Evolutionary conservation across 2,113 vertebrate species (phyloP), one percentile per base, ranked within the genome.

Genomic region (Thryonomys swinderianus): DNA sequence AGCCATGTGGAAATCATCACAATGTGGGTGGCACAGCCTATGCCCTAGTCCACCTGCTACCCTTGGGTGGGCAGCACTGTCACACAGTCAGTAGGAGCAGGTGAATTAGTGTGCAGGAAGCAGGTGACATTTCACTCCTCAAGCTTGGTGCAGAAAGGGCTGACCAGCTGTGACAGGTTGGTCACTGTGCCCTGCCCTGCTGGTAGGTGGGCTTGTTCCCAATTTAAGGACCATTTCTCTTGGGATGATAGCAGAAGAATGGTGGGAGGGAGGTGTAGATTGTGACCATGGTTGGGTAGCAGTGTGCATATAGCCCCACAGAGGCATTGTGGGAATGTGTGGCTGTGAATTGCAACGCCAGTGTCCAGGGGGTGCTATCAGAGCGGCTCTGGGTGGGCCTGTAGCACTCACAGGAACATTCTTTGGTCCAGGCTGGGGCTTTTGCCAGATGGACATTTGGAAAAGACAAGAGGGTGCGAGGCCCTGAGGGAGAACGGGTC

Each of bases 391-490:
- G 40, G 34, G 37, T n/a, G 2, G 1, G 76, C 53, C 88, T 79
- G 6, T 7, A 27, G 84, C 55, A 64, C n/a, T 45, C 27, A 18
- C 73, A 48, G 45, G 40, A 1, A 0, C 34, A 48, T 16, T 42
- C 23, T 61, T 3, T 51, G 45, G 2, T 45, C 55, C 25, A 30
- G 0, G 59, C 11, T 13, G 30, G 40, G 21, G 45, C 0, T 0
- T 34, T 16, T 90, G 80, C 55, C 17, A 0, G 4, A 66, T 79
- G 20, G 21, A 4, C 53, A 8, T 66, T n/a, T 20, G 32, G n/a
- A 85, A 59, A 62, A 91, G 45, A 76, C 55, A 48, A 51, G n/a
- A 4, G 37, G 80, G 8, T 40, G 30, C 11, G 51, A 73, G 48
- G 81, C 55, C 6, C 8, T 1, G 16, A 45, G 25, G 40, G 73